Percentiles rank a stretch among this genome's conserved stretches.
These are phyloP conservation scores for Rutpela maculata DNA, from an alignment of 2,888 invertebrate species.

Conservation along the genomic window DNA sequence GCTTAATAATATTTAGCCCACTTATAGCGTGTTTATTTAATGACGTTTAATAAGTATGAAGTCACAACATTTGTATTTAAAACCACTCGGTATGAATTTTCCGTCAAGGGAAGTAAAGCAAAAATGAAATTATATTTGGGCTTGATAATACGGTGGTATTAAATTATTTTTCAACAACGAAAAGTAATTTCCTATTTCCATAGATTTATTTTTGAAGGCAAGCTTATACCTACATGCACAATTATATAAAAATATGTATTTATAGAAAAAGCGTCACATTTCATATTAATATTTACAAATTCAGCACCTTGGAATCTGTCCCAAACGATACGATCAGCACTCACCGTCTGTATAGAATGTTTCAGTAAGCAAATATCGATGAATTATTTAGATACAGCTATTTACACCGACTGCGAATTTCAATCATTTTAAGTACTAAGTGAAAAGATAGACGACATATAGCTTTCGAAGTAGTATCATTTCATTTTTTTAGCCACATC, in stretches of 20 bases:
- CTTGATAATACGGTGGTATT: background rate
- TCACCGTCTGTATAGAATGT: background rate
- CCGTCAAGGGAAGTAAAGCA: background rate
- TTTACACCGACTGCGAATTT: background rate
- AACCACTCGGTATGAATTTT: background rate
- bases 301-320: background rate
- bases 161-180: constrained; percentile 8
- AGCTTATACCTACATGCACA: background rate
- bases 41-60: too few species aligned
- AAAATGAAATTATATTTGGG: constrained; percentile 2
- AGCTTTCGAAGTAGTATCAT: too few species aligned
- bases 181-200: constrained; percentile 17
- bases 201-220: background rate
- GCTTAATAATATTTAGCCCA: too few species aligned
- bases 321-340: background rate
- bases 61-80: too few species aligned
- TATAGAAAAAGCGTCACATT: background rate
- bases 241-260: background rate
- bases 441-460: too few species aligned
- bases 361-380: background rate
- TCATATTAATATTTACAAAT: too few species aligned
- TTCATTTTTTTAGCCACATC: too few species aligned
- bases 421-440: background rate
- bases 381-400: background rate
- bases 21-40: too few species aligned